A percentile compares a stretch with the other conserved stretches of the same genome.
These are phyloP conservation scores for Synergus gifuensis DNA, from an alignment of 2,888 invertebrate genomes.

Conservation along the genomic window DNA sequence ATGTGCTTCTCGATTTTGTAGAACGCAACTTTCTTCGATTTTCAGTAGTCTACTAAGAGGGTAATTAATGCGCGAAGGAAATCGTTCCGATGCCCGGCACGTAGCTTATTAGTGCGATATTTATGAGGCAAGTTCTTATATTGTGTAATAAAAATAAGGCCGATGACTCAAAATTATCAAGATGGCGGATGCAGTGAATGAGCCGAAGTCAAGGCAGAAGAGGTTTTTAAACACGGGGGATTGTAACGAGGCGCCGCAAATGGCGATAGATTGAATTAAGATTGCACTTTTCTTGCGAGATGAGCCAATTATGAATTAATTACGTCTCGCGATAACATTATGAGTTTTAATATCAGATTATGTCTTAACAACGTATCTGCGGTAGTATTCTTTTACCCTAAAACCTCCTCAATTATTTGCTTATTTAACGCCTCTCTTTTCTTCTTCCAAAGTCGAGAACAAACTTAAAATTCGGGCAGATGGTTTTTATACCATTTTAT, in stretches of 20 bases:
- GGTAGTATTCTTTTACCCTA: constrained; percentile 42
- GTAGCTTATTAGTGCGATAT: constrained; percentile 65
- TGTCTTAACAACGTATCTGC: constrained; percentile 72
- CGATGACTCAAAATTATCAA: constrained; percentile 65
- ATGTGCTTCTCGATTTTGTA: constrained; percentile 21
- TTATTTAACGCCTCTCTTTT: constrained; percentile 20
- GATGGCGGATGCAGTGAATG: constrained; percentile 57
- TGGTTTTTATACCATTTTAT: not conserved
- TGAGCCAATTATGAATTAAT: constrained; percentile 78
- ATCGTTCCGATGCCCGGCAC: constrained; percentile 57
- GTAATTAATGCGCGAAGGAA: constrained; percentile 57
- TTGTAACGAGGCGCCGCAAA: constrained; percentile 72
- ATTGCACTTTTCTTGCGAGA: constrained; percentile 73
- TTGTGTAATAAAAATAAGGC: constrained; percentile 57
- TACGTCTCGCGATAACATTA: constrained; percentile 72
- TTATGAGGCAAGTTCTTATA: constrained; percentile 61
- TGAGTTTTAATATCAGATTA: constrained; percentile 76
- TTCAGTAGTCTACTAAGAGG: constrained; percentile 51
- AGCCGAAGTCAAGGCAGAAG: constrained; percentile 58
- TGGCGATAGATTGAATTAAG: constrained; percentile 77
- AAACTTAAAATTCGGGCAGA: not conserved
- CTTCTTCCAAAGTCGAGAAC: not conserved
- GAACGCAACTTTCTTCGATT: constrained; percentile 49
- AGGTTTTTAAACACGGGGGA: constrained; percentile 62
- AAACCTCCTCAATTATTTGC: not conserved